A percentile compares a stretch with the other conserved stretches of the same genome.
Conservation (phyloP, 2,113 vertebrate species). For the Xenopus borealis region DNA sequence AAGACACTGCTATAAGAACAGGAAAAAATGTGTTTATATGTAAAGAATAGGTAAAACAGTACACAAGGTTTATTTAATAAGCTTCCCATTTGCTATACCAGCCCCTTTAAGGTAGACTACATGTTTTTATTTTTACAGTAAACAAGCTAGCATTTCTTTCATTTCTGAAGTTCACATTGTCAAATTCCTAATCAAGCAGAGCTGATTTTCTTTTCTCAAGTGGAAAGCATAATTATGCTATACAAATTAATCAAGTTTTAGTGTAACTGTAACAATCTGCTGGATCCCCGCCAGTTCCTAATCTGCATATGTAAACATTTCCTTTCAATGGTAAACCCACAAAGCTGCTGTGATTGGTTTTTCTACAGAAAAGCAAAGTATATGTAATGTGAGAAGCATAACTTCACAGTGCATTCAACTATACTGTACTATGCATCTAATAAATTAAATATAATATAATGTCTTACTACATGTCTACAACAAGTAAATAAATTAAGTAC, state of each 20-base stretch:
- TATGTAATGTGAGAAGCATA: neutral
- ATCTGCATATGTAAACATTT: conserved; percentile 46
- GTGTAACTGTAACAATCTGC: conserved; percentile 4
- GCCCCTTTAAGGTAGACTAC: no score
- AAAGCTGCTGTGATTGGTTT: conserved; percentile 25
- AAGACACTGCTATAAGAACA: no score
- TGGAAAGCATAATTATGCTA: conserved; percentile 43
- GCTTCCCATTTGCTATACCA: no score
- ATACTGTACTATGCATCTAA: no score
- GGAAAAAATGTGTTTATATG: no score
- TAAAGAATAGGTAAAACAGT: no score
- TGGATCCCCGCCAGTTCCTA: conserved; percentile 46
- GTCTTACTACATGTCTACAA: no score
- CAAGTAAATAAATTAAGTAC: no score
- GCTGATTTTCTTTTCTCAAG: conserved; percentile 31
- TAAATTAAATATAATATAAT: no score
- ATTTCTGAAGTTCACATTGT: neutral
- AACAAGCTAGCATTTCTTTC: no score
- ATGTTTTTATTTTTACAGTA: no score
- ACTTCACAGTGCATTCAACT: neutral
- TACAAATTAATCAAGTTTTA: conserved; percentile 43
- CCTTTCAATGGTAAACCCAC: conserved; percentile 27
- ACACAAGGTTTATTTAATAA: no score
- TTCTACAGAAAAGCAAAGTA: neutral
- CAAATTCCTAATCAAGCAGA: conserved; percentile 16